A percentile compares a stretch with the other conserved stretches of the same genome.
phyloP scores from a whole-genome alignment of 2,888 invertebrate species.

The Fragum whitleyi region DNA sequence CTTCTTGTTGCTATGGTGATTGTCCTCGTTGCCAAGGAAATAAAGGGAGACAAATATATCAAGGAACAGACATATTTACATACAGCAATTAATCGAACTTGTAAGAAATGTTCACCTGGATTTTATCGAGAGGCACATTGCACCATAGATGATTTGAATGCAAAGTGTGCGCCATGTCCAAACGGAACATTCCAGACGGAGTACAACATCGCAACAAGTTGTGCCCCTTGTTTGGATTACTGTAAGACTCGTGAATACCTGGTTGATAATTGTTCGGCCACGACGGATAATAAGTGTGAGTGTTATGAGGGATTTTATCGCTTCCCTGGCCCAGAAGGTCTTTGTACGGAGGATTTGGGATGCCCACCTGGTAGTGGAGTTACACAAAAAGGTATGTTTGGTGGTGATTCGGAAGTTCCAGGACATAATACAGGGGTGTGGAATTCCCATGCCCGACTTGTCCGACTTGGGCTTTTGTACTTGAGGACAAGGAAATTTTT shows the following conservation, averaged over 20 bases:
- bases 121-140: not conserved
- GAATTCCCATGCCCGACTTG: too few relatives aligned
- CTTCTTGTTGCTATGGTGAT: too few relatives aligned
- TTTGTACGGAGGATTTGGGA: not conserved
- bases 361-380: constrained; percentile 2
- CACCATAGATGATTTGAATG: not conserved
- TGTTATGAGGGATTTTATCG: not conserved
- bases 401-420: not conserved
- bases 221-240: not conserved
- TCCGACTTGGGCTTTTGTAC: too few relatives aligned
- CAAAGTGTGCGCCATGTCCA: not conserved
- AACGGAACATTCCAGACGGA: not conserved
- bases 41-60: not conserved
- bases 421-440: not conserved
- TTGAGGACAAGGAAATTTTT: too few relatives aligned
- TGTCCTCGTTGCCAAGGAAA: too few relatives aligned
- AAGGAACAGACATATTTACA: not conserved
- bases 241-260: constrained; percentile 18
- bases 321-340: not conserved
- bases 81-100: not conserved
- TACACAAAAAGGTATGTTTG: constrained; percentile 3
- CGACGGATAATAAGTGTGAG: constrained; percentile 1
- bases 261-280: constrained; percentile 6
- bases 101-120: constrained; percentile 5
- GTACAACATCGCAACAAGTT: constrained; percentile 5